phyloP scores from a whole-genome alignment of 2,888 invertebrate species.

The Tetramorium bicarinatum region DNA sequence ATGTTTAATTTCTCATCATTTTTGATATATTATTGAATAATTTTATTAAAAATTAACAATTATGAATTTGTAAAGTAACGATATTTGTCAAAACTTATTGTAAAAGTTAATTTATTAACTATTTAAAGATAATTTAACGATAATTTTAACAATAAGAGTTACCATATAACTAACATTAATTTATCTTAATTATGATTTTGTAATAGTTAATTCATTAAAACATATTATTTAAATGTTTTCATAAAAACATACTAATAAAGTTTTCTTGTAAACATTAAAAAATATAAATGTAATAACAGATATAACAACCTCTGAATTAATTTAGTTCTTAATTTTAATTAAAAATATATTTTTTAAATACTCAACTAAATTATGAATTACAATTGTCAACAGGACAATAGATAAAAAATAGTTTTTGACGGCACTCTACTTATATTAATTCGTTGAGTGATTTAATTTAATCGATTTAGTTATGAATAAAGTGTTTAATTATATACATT shows the following conservation, averaged over 20 bases:
- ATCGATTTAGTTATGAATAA: conserved; percentile 2
- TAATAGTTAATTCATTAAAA: background rate
- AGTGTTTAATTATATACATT: background rate
- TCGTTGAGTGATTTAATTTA: background rate
- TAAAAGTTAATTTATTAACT: background rate
- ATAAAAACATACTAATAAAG: background rate
- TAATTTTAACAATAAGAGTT: background rate
- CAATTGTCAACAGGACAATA: background rate
- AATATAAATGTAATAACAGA: background rate
- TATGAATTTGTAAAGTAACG: background rate
- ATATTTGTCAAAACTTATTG: background rate
- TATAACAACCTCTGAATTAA: background rate
- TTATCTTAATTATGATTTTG: background rate
- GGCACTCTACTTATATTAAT: background rate
- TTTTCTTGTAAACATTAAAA: background rate
- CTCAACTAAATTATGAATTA: background rate
- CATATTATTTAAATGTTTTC: background rate
- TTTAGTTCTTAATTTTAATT: conserved; percentile 1
- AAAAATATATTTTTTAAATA: background rate
- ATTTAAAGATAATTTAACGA: background rate
- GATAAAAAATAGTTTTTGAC: background rate
- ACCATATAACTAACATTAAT: background rate
- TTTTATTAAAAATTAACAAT: conserved; percentile 13
- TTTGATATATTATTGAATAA: background rate
- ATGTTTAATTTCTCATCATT: conserved; percentile 1